A percentile compares a stretch with the other conserved stretches of the same genome.
Conservation (phyloP, 2,797 vertebrate species). For the Lycodopsis pacificus region DNA sequence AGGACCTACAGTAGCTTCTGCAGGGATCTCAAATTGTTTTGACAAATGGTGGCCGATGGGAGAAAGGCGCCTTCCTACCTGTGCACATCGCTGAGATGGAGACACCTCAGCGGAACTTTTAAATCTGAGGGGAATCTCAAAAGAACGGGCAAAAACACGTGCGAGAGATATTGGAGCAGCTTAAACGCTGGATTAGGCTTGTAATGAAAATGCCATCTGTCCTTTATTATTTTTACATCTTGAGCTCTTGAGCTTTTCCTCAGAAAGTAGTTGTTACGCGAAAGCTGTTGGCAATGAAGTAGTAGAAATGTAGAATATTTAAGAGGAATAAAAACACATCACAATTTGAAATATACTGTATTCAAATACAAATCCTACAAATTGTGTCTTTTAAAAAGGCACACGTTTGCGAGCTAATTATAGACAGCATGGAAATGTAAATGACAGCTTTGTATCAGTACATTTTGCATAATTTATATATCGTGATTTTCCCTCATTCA, state of each 20-base stretch:
- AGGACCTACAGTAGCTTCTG: constrained; percentile 58
- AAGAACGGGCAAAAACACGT: constrained; percentile 2
- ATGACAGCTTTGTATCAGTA: constrained; percentile 6
- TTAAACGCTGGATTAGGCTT: constrained; percentile 40
- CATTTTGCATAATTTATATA: constrained; percentile 2
- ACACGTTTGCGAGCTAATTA: background rate
- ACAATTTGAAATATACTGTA: background rate
- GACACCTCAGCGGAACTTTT: constrained; percentile 45
- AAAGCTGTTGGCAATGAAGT: background rate
- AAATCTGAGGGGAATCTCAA: constrained; percentile 46
- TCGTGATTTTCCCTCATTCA: background rate
- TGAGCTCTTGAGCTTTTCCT: constrained; percentile 26
- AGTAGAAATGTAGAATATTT: background rate
- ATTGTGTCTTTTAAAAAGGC: background rate
- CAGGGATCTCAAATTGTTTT: constrained; percentile 59
- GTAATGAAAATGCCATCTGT: constrained; percentile 36
- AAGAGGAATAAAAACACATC: background rate
- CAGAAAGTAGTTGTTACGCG: background rate
- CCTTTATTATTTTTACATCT: constrained; percentile 40
- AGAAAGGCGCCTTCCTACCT: constrained; percentile 56
- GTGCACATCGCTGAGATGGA: constrained; percentile 33
- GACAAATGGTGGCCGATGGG: constrained; percentile 69
- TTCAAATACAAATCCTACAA: background rate
- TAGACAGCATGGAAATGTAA: background rate
- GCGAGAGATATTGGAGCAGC: constrained; percentile 36